Conservation (phyloP, 2,113 vertebrate species). For the Thalassarche chlororhynchos region DNA sequence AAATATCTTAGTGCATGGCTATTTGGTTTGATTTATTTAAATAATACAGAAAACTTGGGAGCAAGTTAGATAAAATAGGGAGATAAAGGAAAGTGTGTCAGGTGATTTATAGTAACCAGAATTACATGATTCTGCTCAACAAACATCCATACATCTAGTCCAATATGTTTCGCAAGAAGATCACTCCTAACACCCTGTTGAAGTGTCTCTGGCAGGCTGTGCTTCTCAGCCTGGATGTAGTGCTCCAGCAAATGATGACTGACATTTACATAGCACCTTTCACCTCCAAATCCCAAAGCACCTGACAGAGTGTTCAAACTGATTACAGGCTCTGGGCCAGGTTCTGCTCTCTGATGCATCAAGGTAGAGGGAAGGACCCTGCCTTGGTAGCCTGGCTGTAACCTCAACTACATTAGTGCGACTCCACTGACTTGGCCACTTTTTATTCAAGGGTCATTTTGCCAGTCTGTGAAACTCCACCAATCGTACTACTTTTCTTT, state of each 20-base stretch:
- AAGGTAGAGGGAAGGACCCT: neutral
- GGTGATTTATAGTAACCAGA: neutral
- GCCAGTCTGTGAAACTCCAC: rapidly evolving
- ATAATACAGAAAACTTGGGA: neutral
- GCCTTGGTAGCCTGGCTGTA: neutral
- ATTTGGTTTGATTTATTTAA: neutral
- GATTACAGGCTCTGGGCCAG: neutral
- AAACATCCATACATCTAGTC: neutral
- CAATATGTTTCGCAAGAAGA: neutral
- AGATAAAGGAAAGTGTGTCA: neutral
- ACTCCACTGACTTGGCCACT: neutral
- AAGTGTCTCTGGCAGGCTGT: neutral
- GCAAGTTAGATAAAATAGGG: neutral
- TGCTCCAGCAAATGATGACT: constrained; percentile 14
- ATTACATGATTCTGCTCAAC: neutral
- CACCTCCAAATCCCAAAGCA: constrained; percentile 38
- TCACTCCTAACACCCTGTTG: neutral
- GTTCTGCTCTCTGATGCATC: neutral
- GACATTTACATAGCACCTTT: constrained; percentile 47
- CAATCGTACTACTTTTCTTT: rapidly evolving
- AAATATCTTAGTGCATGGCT: neutral
- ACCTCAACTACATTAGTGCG: neutral
- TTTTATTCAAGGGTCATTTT: neutral
- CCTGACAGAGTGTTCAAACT: constrained; percentile 30
- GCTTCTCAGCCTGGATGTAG: neutral